phyloP scores from a whole-genome alignment of 2,888 invertebrate genomes.

The Plebejus melissa region DNA sequence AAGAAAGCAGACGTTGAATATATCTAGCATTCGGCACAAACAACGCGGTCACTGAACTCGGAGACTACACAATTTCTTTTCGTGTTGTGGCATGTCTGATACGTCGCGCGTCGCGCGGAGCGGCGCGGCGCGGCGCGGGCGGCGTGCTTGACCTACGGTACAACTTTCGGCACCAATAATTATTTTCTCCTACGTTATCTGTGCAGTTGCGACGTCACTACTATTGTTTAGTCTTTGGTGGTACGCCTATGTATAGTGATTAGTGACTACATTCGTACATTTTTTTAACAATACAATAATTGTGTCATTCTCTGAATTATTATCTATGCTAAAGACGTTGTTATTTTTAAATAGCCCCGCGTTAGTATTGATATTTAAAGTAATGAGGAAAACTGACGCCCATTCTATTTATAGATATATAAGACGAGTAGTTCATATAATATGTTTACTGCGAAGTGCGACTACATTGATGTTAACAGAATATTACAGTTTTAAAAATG shows the following conservation, averaged over 20 bases:
- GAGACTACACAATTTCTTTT: neutral
- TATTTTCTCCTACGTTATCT: neutral
- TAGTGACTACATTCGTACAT: neutral
- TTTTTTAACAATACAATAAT: neutral
- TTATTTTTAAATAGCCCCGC: neutral
- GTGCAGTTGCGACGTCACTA: neutral
- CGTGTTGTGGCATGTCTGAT: neutral
- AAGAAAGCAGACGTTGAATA: neutral
- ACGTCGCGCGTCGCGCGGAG: neutral
- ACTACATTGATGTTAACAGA: neutral
- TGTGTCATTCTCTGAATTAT: neutral
- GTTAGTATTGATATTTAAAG: neutral
- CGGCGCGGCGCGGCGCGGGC: no score
- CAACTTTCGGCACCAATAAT: slow-evolving; percentile 10
- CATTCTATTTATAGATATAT: neutral
- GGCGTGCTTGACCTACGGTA: slow-evolving; percentile 15
- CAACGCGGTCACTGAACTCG: neutral
- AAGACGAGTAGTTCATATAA: no score
- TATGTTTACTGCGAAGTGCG: neutral
- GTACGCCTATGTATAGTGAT: neutral
- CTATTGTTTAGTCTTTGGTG: neutral
- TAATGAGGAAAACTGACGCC: neutral
- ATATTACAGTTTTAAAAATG: neutral
- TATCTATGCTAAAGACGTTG: neutral
- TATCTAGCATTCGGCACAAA: neutral